phyloP scores from a whole-genome alignment of 2,113 vertebrate species.

The Diglossa brunneiventris region DNA sequence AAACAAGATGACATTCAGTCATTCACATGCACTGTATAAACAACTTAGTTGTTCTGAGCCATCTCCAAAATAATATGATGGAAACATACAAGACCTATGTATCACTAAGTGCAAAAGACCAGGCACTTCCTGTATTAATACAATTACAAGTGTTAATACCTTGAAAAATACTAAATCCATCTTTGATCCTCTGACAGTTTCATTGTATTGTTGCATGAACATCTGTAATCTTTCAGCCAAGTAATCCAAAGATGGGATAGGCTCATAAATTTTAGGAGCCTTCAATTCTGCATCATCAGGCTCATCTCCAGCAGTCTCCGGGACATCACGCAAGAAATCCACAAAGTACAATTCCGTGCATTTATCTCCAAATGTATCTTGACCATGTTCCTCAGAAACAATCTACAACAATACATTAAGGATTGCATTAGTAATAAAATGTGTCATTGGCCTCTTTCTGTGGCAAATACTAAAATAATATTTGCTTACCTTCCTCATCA shows the following conservation, averaged over 20 bases:
- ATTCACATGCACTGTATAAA: not conserved
- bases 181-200: constrained; percentile 74
- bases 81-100: not conserved
- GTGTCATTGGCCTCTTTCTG: not conserved
- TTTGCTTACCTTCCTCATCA: constrained; percentile 69
- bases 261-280: constrained; percentile 82
- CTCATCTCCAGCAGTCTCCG: constrained; percentile 78
- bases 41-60: not conserved
- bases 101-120: not conserved
- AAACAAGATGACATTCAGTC: not conserved
- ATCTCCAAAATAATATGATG: not conserved
- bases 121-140: not conserved
- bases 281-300: constrained; percentile 75
- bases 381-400: constrained; percentile 74
- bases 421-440: not conserved
- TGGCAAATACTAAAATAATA: not conserved
- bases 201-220: constrained; percentile 82
- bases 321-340: constrained; percentile 81
- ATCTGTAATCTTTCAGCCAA: constrained; percentile 72
- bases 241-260: constrained; percentile 73
- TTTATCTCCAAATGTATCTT: constrained; percentile 58
- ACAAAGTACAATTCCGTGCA: constrained; percentile 76
- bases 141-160: constrained; percentile 58
- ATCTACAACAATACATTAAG: constrained; percentile 54
- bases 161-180: constrained; percentile 87